phyloP scores from a whole-genome alignment of 2,888 invertebrate genomes.

The Spatulosminthurus flaviceps region DNA sequence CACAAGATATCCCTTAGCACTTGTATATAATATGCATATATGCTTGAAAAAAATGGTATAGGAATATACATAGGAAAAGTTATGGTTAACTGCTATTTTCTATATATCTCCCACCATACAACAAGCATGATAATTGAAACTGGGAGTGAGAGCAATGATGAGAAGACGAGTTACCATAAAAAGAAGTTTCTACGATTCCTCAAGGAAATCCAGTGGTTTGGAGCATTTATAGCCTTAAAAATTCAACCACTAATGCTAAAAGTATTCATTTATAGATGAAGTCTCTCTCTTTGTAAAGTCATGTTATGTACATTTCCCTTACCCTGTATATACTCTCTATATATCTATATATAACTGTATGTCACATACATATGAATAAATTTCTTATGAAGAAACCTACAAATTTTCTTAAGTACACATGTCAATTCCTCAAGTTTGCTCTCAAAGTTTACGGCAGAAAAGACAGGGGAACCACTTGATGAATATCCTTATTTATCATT shows the following conservation, averaged over 20 bases:
- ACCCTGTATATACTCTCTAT: too few species aligned
- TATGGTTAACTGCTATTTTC: too few species aligned
- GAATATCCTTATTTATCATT: slow-evolving; percentile 25
- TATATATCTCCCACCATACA: not conserved
- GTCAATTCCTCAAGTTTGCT: not conserved
- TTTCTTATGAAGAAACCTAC: not conserved
- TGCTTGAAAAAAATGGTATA: too few species aligned
- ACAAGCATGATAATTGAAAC: not conserved
- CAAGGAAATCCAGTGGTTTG: slow-evolving; percentile 21
- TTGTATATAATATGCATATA: too few species aligned
- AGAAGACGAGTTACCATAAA: not conserved
- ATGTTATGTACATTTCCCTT: not conserved
- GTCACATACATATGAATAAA: not conserved
- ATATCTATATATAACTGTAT: too few species aligned
- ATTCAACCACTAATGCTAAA: slow-evolving; percentile 11
- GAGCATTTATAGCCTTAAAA: slow-evolving; percentile 24
- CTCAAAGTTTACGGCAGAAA: not conserved
- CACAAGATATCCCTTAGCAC: too few species aligned
- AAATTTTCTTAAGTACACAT: not conserved
- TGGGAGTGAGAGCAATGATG: not conserved
- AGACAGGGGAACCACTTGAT: not conserved
- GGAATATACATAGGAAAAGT: too few species aligned
- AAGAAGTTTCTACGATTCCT: slow-evolving; percentile 19
- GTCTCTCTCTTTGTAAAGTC: too few species aligned
- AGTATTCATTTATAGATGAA: slow-evolving; percentile 18